phyloP scores from a whole-genome alignment of 1,140 invertebrate species.

The Myzus persicae region DNA sequence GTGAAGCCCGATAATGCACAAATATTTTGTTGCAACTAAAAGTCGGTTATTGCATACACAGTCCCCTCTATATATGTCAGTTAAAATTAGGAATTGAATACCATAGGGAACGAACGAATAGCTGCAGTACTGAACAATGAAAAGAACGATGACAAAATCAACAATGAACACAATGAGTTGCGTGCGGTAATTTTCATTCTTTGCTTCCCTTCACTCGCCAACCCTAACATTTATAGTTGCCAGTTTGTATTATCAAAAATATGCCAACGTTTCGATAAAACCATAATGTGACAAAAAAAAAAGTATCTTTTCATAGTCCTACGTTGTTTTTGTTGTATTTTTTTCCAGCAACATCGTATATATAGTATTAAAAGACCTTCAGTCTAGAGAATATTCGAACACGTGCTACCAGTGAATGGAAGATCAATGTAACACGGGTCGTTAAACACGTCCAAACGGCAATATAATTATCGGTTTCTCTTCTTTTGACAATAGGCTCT shows the following conservation, averaged over 20 bases:
- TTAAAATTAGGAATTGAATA: conserved; percentile 53
- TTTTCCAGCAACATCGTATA: background rate
- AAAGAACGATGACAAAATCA: conserved; percentile 50
- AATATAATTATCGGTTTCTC: conserved; percentile 53
- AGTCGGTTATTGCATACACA: conserved; percentile 18
- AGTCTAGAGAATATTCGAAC: conserved; percentile 22
- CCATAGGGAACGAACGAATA: conserved; percentile 42
- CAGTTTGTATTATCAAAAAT: background rate
- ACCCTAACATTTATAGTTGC: conserved; percentile 17
- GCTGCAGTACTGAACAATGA: conserved; percentile 33
- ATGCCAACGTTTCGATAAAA: conserved; percentile 6
- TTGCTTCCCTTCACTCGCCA: background rate
- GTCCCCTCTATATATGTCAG: background rate
- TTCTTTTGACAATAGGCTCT: conserved; percentile 45
- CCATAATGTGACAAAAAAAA: conserved; percentile 10
- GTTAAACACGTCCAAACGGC: conserved; percentile 55
- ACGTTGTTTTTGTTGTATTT: background rate
- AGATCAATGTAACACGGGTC: conserved; percentile 47
- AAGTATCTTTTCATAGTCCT: background rate
- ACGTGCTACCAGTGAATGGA: conserved; percentile 43
- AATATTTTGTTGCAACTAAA: conserved; percentile 27
- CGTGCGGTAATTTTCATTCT: conserved; percentile 23
- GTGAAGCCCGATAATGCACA: conserved; percentile 4
- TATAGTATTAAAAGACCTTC: conserved; percentile 33
- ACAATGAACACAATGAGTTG: conserved; percentile 37